phyloP scores from a whole-genome alignment of 2,113 vertebrate genomes.

The Neoarius graeffei region DNA sequence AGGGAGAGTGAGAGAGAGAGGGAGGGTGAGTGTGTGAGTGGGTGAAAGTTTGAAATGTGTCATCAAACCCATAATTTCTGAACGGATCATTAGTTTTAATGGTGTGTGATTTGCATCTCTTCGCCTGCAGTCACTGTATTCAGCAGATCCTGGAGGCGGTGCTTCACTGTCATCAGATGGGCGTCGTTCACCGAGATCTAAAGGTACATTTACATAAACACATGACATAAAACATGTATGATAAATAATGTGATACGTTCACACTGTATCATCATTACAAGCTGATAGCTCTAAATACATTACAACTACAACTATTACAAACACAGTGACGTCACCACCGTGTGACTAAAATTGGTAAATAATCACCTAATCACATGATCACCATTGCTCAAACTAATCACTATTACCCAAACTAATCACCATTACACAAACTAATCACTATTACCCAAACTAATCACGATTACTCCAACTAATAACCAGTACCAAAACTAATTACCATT shows the following conservation, averaged over 20 bases:
- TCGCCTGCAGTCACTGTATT: slow-evolving; percentile 11
- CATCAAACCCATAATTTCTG: neutral
- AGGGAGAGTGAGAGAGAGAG: neutral
- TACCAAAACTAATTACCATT: too few relatives aligned
- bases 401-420: too few relatives aligned
- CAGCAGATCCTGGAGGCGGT: slow-evolving; percentile 24
- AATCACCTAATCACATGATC: neutral
- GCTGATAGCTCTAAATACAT: neutral
- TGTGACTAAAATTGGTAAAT: neutral
- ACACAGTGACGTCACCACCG: neutral
- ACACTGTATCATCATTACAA: neutral
- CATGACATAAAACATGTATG: neutral
- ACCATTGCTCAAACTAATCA: neutral
- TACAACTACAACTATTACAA: neutral
- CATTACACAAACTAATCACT: too few relatives aligned
- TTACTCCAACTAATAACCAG: too few relatives aligned
- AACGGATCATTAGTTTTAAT: neutral
- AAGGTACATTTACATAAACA: slow-evolving; percentile 35
- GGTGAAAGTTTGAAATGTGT: neutral
- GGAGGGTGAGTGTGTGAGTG: neutral
- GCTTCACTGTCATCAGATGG: slow-evolving; percentile 56
- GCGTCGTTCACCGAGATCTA: slow-evolving; percentile 52
- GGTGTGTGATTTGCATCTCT: neutral
- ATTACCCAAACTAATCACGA: too few relatives aligned
- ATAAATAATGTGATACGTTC: neutral